Evolutionary conservation across 2,113 vertebrate species (phyloP).

Genomic region (Lamprologus ornatipinnis): DNA sequence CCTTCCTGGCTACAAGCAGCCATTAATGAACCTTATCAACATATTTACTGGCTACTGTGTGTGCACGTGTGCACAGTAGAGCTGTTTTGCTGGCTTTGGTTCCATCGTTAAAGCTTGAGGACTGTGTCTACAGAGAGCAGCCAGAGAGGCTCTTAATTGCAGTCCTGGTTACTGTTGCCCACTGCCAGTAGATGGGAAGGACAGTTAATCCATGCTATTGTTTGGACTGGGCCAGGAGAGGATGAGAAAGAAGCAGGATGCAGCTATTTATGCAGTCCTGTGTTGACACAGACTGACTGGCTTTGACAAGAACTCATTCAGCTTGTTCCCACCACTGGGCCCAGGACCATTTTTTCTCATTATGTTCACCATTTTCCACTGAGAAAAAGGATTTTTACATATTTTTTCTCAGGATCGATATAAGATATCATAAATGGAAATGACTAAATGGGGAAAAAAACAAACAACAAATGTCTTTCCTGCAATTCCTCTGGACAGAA

Average conservation of each 20-base stretch:
- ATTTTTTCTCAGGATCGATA: neutral
- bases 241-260: conserved; percentile 11
- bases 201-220: conserved; percentile 53
- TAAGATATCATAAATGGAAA: neutral
- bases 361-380: neutral
- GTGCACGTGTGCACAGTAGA: neutral
- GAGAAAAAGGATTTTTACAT: neutral
- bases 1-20: neutral
- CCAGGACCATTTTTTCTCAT: neutral
- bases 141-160: conserved; percentile 31
- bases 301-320: neutral
- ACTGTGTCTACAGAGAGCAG: neutral
- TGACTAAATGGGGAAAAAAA: neutral
- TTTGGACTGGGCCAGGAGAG: conserved; percentile 33
- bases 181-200: conserved; percentile 15
- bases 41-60: neutral
- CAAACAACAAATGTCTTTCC: neutral
- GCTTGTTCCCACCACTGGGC: neutral
- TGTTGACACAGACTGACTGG: conserved; percentile 4
- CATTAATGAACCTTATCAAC: neutral
- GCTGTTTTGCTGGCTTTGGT: neutral
- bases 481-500: neutral
- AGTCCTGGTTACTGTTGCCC: conserved; percentile 34
- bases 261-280: neutral
- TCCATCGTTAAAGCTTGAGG: neutral